phyloP scores from a whole-genome alignment of 1,140 invertebrate species.

The Caenorhabditis latens region DNA sequence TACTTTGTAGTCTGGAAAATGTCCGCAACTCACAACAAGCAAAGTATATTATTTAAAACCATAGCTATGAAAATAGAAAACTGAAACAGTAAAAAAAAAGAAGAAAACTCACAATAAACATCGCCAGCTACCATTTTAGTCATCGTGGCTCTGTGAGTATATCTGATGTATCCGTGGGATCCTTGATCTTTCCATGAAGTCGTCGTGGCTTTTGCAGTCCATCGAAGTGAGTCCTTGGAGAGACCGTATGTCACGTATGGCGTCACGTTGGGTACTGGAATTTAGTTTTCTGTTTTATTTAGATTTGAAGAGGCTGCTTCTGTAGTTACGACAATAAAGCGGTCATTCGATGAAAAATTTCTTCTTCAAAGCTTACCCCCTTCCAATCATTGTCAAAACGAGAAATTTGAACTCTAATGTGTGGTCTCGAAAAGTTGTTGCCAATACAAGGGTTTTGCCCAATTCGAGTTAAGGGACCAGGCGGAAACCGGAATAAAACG shows the following conservation, averaged over 20 bases:
- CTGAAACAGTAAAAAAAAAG: not conserved
- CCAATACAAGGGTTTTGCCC: too few relatives aligned
- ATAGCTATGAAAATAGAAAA: too few relatives aligned
- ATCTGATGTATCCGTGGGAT: constrained; percentile 21
- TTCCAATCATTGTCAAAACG: too few relatives aligned
- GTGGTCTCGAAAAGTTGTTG: too few relatives aligned
- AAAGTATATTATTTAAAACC: too few relatives aligned
- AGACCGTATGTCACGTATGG: constrained; percentile 41
- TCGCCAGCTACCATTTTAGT: constrained; percentile 46
- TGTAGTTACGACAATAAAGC: not conserved
- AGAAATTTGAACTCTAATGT: too few relatives aligned
- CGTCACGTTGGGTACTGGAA: constrained; percentile 45
- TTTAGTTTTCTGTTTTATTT: not conserved
- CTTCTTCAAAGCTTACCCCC: too few relatives aligned
- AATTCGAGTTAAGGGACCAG: too few relatives aligned
- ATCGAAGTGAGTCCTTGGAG: constrained; percentile 7
- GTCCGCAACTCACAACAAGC: too few relatives aligned
- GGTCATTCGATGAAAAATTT: not conserved
- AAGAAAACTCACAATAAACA: constrained; percentile 52
- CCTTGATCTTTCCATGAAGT: constrained; percentile 57
- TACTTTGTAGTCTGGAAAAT: constrained; percentile 77
- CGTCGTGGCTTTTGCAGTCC: constrained; percentile 39
- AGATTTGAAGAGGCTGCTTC: not conserved
- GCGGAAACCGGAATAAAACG: too few relatives aligned
- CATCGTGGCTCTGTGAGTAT: constrained; percentile 58